phyloP scores from a whole-genome alignment of 1,140 invertebrate genomes.

The Apis florea region DNA sequence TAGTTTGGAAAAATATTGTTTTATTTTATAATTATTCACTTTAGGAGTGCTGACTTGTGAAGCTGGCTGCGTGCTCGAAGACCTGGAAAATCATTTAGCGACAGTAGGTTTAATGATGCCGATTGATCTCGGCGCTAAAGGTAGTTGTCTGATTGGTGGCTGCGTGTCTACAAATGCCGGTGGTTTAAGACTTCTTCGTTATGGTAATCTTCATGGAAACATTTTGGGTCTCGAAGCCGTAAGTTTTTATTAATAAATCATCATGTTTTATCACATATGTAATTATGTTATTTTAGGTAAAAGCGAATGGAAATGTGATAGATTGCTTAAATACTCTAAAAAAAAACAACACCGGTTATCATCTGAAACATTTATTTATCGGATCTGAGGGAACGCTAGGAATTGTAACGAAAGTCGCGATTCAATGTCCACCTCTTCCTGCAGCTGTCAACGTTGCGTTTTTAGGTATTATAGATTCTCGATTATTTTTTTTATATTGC shows the following conservation, averaged over 20 bases:
- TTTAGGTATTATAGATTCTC: conserved; percentile 83
- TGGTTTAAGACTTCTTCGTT: conserved; percentile 94
- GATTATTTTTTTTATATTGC: no score
- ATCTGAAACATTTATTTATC: conserved; percentile 98
- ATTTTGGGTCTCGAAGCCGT: conserved; percentile 96
- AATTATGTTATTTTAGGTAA: conserved; percentile 82
- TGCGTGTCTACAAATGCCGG: conserved; percentile 98
- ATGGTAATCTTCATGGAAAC: conserved; percentile 96
- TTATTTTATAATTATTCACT: background rate
- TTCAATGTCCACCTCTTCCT: conserved; percentile 93
- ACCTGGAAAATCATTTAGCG: conserved; percentile 88
- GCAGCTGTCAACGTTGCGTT: conserved; percentile 91
- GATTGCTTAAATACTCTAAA: conserved; percentile 92
- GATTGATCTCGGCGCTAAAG: conserved; percentile 97
- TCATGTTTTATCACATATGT: no score
- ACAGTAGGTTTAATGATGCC: conserved; percentile 93
- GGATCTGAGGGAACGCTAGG: conserved; percentile 98
- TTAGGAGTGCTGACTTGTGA: conserved; percentile 92
- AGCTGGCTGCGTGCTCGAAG: conserved; percentile 95
- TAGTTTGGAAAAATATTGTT: background rate
- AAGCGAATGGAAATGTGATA: conserved; percentile 93
- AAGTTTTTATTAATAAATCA: conserved; percentile 67
- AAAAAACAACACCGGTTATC: conserved; percentile 99
- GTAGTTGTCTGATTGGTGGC: conserved; percentile 98
- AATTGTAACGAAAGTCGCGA: conserved; percentile 94